Evolutionary conservation across 2,888 invertebrate genomes (phyloP), one percentile per base, ranked within the genome.

Genomic region (Cecidostiba fungosa): DNA sequence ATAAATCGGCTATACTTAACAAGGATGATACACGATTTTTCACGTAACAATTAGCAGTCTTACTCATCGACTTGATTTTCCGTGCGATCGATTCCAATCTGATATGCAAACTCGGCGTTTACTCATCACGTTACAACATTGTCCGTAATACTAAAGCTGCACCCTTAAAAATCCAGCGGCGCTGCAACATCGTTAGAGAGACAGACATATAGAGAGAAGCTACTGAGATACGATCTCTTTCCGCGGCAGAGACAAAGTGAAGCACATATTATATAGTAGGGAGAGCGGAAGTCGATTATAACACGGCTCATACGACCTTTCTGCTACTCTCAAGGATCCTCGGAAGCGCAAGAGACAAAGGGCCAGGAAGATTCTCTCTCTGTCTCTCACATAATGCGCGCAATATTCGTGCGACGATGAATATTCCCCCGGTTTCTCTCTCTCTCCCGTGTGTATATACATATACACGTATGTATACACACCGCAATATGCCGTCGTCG

Each of bases 401-500:
- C 83, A 80, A 86, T 84, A 86, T 86, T 80, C 82, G 62, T 43
- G 78, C 77, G 83, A 74, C 80, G 84, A 88, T 86, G 86, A 89
- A 87, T 86, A 87, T 87, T 88, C 87, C 85, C 89, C 87, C 88
- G 88, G 85, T 85, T 87, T 66, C 26, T 26, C 87, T 66, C 26
- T 26, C 26, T 12, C 26, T 54, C 32, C 19, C 32, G 6, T 72
- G 1, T 14, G 32, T 8, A 8, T 59, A 43, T 73, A 81, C 62
- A 26, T 59, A 50, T 23, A 66, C n/a, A 29, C 66, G 66, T 66
- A 10, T 29, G 29, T 66, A 66, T 66, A 66, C 82, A 85, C 86
- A 87, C 87, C 54, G 54, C 88, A 88, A 89, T 87, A 82, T 84
- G 83, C 86, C 87, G 88, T 88, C 88, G 88, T 77, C 85, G 87